Percentiles rank a stretch among this genome's conserved stretches.
Conservation (phyloP, 1,140 invertebrate species). For the Drosophila tsacasi region DNA sequence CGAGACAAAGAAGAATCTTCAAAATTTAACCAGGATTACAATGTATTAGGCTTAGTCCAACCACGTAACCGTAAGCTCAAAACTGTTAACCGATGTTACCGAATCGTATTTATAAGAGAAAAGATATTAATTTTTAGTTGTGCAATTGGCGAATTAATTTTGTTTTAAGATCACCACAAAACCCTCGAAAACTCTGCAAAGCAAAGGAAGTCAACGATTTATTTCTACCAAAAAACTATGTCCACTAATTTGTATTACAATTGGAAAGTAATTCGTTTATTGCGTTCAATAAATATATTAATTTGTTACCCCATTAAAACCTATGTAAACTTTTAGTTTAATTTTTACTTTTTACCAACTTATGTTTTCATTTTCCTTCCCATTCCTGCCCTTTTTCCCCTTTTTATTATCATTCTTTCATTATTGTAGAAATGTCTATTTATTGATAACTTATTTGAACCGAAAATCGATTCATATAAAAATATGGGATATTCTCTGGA, state of each 20-base stretch:
- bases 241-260: constrained; percentile 20
- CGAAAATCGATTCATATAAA: background rate
- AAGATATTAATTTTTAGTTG: constrained; percentile 49
- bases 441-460: background rate
- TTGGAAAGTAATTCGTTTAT: constrained; percentile 24
- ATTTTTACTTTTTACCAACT: constrained; percentile 43
- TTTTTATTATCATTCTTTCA: no score
- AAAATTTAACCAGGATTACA: constrained; percentile 45
- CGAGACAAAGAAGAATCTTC: constrained; percentile 18
- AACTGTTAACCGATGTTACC: constrained; percentile 53
- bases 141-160: constrained; percentile 59
- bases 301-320: constrained; percentile 49
- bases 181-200: constrained; percentile 32
- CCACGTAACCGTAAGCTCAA: constrained; percentile 45
- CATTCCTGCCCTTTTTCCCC: background rate
- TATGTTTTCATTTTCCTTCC: background rate
- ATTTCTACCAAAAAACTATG: constrained; percentile 23
- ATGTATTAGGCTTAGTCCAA: constrained; percentile 68
- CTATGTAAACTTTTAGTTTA: constrained; percentile 61
- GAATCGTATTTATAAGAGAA: constrained; percentile 30
- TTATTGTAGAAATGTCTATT: no score
- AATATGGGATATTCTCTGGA: no score
- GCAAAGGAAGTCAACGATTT: constrained; percentile 22
- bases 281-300: constrained; percentile 45
- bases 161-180: constrained; percentile 32